phyloP scores from a whole-genome alignment of 2,113 vertebrate species.

The Mastomys natalensis region DNA sequence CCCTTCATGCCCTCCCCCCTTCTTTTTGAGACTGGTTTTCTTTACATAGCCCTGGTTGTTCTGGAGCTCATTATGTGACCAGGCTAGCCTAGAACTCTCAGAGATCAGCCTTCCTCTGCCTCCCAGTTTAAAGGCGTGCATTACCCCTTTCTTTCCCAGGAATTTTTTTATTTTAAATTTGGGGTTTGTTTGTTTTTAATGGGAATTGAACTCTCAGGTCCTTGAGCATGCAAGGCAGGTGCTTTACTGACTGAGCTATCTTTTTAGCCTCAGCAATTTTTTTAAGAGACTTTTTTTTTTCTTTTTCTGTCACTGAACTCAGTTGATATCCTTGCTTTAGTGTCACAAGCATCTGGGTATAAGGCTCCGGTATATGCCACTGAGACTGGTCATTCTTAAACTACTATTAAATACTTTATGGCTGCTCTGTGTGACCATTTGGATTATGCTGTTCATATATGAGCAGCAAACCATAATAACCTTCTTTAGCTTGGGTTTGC shows the following conservation, averaged over 20 bases:
- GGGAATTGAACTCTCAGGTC: too few relatives aligned
- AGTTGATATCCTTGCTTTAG: neutral
- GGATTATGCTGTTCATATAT: neutral
- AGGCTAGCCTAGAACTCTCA: neutral
- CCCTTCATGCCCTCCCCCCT: too few relatives aligned
- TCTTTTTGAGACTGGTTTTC: neutral
- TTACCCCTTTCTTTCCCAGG: neutral
- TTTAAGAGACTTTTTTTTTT: neutral
- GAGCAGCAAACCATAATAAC: neutral
- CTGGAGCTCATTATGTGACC: neutral
- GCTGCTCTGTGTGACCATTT: neutral
- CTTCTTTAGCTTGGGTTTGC: neutral
- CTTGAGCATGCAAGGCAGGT: too few relatives aligned
- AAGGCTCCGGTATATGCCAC: neutral
- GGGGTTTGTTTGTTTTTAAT: neutral
- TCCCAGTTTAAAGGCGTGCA: neutral
- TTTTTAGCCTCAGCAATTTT: neutral
- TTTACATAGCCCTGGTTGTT: neutral
- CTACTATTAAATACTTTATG: neutral
- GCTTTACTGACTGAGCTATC: too few relatives aligned
- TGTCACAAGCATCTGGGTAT: neutral
- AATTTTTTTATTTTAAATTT: neutral
- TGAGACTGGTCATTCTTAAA: neutral
- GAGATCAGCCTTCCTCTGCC: neutral
- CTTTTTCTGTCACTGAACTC: neutral